Conservation (phyloP, 2,113 vertebrate genomes). For the Podarcis raffonei region DNA sequence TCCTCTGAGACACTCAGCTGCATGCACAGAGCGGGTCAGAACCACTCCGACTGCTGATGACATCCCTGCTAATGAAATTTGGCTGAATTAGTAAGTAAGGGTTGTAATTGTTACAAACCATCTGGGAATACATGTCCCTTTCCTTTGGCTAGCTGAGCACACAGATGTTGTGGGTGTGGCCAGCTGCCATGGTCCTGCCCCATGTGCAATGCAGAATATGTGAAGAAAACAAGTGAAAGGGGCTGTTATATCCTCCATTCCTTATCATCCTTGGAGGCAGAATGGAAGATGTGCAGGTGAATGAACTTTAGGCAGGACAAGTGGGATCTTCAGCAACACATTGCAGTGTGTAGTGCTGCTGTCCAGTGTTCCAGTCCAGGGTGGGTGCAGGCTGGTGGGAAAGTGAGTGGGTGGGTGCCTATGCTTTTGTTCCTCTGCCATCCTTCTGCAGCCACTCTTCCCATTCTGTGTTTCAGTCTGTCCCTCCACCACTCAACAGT, state of each 20-base stretch:
- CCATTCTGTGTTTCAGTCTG: too few species aligned
- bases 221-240: background rate
- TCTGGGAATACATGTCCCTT: background rate
- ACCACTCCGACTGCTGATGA: background rate
- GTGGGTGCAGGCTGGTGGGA: too few species aligned
- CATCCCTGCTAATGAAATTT: background rate
- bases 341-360: too few species aligned
- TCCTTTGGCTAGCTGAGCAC: background rate
- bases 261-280: background rate
- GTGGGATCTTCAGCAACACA: too few species aligned
- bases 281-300: background rate
- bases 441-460: too few species aligned
- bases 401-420: too few species aligned
- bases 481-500: too few species aligned
- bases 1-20: background rate
- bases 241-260: background rate
- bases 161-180: background rate
- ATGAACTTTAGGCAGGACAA: background rate
- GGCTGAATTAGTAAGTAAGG: background rate
- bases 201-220: background rate
- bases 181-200: background rate
- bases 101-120: background rate
- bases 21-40: background rate
- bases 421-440: too few species aligned
- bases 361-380: background rate